Evolutionary conservation across 2,888 invertebrate genomes (phyloP).

Genomic region (Phyllotreta cruciferae): DNA sequence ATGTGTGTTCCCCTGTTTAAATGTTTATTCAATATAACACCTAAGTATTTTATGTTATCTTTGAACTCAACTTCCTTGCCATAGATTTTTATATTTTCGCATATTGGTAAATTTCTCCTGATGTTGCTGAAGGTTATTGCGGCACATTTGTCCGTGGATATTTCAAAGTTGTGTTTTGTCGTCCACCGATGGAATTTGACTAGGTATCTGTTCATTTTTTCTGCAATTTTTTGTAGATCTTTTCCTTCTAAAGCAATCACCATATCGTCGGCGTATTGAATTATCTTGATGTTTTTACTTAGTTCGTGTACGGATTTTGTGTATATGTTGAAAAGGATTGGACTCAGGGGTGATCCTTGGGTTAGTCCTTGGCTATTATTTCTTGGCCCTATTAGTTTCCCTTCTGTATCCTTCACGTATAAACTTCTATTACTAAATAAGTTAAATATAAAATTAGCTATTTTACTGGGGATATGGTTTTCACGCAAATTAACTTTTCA

Average conservation of each 20-base stretch:
- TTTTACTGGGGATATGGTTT: too few species aligned
- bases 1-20: background rate
- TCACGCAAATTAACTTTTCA: too few species aligned
- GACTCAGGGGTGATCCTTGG: constrained; percentile 4
- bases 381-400: constrained; percentile 8
- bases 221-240: background rate
- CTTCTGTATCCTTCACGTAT: constrained; percentile 7
- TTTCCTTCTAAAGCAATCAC: background rate
- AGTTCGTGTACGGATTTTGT: constrained; percentile 1
- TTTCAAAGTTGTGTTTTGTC: constrained; percentile 13
- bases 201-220: constrained; percentile 22
- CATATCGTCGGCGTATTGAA: constrained; percentile 31
- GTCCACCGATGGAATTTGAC: constrained; percentile 17
- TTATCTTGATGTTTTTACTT: constrained; percentile 7
- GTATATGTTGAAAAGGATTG: constrained; percentile 4
- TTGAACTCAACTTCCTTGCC: constrained; percentile 8
- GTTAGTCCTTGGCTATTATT: background rate
- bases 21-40: constrained; percentile 32
- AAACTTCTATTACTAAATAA: constrained; percentile 2
- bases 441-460: constrained; percentile 4
- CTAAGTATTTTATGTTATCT: constrained; percentile 22
- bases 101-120: constrained; percentile 27
- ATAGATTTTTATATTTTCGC: background rate
- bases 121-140: too few species aligned
- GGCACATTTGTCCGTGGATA: constrained; percentile 15